These are phyloP conservation scores for Drosophila greeni DNA, from an alignment of 2,888 invertebrate species.

Conservation along the genomic window DNA sequence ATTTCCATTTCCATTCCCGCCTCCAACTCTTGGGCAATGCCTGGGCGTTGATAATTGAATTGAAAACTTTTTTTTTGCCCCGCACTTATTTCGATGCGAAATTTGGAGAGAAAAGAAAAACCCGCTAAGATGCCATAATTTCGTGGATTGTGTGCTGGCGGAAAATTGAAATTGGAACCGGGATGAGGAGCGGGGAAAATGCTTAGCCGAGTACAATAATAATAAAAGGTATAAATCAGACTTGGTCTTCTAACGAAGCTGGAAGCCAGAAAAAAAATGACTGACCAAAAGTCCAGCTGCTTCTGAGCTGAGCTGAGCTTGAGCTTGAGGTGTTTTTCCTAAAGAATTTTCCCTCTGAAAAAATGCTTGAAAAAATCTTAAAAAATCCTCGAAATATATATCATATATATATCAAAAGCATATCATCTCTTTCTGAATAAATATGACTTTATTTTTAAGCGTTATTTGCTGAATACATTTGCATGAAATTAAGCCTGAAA, in stretches of 20 bases:
- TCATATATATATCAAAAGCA: background rate
- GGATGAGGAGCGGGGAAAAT: constrained; percentile 17
- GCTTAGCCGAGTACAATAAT: constrained; percentile 18
- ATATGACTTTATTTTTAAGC: background rate
- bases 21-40: constrained; percentile 4
- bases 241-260: constrained; percentile 41
- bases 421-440: background rate
- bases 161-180: constrained; percentile 43
- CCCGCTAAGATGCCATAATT: constrained; percentile 58
- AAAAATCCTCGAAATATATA: background rate
- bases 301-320: background rate
- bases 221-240: constrained; percentile 61
- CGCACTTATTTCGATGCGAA: constrained; percentile 44
- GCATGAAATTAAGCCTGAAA: background rate
- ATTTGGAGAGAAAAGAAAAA: constrained; percentile 14
- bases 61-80: constrained; percentile 63
- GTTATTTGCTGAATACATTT: constrained; percentile 2
- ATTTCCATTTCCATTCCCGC: background rate
- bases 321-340: background rate
- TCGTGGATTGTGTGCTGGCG: constrained; percentile 41
- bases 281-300: background rate
- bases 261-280: background rate
- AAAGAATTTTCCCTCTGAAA: background rate
- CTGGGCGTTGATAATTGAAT: constrained; percentile 71
- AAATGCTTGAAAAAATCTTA: too few relatives aligned